Evolutionary conservation across 2,113 vertebrate genomes (phyloP).

Genomic region (Urocolius indicus): DNA sequence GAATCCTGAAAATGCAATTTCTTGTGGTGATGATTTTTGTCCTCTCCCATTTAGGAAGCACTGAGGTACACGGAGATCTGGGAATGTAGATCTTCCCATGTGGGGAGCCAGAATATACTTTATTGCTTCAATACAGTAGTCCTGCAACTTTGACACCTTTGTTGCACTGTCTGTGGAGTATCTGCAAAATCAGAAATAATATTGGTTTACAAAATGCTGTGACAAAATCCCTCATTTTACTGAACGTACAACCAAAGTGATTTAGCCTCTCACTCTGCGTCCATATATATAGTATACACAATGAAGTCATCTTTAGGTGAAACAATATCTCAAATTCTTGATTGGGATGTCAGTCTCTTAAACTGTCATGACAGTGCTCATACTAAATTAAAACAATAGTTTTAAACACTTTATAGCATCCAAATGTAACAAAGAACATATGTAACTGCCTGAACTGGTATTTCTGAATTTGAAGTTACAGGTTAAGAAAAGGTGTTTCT

Average conservation of each 20-base stretch:
- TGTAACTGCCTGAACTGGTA: not conserved
- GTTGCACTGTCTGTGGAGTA: not conserved
- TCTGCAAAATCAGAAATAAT: not conserved
- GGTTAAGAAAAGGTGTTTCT: not conserved
- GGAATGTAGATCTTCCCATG: not conserved
- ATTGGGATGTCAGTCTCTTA: not conserved
- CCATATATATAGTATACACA: not conserved
- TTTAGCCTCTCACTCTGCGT: not conserved
- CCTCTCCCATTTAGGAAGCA: slow-evolving; percentile 32
- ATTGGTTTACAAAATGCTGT: not conserved
- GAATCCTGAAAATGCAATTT: slow-evolving; percentile 58
- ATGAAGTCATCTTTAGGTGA: not conserved
- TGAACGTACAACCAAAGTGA: not conserved
- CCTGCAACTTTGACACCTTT: not conserved
- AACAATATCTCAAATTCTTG: not conserved
- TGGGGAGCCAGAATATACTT: not conserved
- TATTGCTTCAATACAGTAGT: not conserved
- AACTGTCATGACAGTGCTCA: not conserved
- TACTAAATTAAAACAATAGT: not conserved
- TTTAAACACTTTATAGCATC: not conserved
- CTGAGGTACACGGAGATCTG: not conserved
- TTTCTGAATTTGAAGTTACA: not conserved
- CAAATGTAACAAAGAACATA: not conserved
- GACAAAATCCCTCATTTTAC: not conserved
- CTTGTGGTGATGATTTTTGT: slow-evolving; percentile 60